Percentiles rank a stretch among this genome's conserved stretches.
These are phyloP conservation scores for Strigops habroptila DNA, from an alignment of 2,113 vertebrate species.

Conservation along the genomic window DNA sequence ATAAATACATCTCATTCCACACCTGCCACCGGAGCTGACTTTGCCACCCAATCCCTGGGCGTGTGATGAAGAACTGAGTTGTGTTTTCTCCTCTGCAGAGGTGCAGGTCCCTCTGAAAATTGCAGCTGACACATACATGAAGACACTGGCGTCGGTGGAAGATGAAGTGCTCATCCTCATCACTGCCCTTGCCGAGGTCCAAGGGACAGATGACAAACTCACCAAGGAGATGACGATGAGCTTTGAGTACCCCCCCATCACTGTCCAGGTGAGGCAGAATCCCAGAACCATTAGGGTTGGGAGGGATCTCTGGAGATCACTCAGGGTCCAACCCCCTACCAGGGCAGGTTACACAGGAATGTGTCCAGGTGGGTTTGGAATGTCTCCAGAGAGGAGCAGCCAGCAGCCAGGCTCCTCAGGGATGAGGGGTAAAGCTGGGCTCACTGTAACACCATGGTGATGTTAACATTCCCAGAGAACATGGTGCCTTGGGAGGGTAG, in stretches of 20 bases:
- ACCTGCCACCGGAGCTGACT: not conserved
- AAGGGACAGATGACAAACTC: conserved; percentile 1
- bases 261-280: conserved; percentile 60
- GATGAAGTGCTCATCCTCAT: conserved; percentile 53
- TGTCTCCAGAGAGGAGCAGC: not conserved
- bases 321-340: not conserved
- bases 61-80: not conserved
- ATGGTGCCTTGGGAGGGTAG: accelerated
- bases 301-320: not conserved
- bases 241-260: conserved; percentile 63
- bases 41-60: accelerated
- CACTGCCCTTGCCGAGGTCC: conserved; percentile 20
- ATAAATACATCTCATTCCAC: accelerated
- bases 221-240: not conserved
- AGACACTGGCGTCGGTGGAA: not conserved
- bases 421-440: not conserved
- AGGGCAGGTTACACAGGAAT: not conserved
- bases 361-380: not conserved
- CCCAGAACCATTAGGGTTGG: not conserved
- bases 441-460: not conserved
- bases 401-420: accelerated
- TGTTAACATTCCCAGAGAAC: not conserved
- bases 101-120: conserved; percentile 48
- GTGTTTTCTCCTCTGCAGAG: conserved; percentile 6
- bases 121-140: not conserved